A percentile compares a stretch with the other conserved stretches of the same genome.
Conservation (phyloP, 2,888 invertebrate species). For the Nesidiocoris tenuis region DNA sequence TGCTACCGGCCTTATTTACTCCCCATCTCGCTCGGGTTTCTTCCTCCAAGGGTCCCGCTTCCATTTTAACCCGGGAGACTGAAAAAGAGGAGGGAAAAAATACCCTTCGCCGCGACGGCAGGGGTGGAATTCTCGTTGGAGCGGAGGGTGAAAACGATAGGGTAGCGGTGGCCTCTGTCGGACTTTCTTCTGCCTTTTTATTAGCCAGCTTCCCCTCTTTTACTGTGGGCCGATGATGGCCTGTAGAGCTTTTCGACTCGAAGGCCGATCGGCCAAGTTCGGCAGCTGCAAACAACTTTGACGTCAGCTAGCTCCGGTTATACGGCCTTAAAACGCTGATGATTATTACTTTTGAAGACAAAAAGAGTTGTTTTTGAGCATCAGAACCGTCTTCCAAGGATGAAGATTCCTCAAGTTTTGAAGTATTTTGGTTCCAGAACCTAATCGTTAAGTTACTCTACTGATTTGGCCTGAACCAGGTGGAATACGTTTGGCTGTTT, state of each 20-base stretch:
- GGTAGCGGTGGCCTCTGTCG: not conserved
- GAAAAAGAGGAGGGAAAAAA: conserved; percentile 11
- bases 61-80: conserved; percentile 7
- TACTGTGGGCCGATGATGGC: not conserved
- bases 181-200: not conserved
- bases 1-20: not conserved
- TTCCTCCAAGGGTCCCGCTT: not conserved
- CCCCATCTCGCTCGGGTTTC: not conserved
- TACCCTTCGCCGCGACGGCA: not conserved
- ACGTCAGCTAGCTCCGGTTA: not conserved
- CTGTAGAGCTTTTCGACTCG: conserved; percentile 14
- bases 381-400: too few relatives aligned
- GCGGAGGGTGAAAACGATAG: not conserved
- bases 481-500: too few relatives aligned
- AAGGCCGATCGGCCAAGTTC: conserved; percentile 5
- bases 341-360: too few relatives aligned
- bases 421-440: too few relatives aligned
- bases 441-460: too few relatives aligned
- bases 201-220: not conserved
- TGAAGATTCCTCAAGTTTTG: too few relatives aligned
- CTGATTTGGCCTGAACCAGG: too few relatives aligned
- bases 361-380: too few relatives aligned
- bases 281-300: not conserved
- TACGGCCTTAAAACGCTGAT: too few relatives aligned
- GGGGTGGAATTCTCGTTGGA: not conserved